Conservation (phyloP, 1,140 invertebrate species). For the Drosophila bocqueti region DNA sequence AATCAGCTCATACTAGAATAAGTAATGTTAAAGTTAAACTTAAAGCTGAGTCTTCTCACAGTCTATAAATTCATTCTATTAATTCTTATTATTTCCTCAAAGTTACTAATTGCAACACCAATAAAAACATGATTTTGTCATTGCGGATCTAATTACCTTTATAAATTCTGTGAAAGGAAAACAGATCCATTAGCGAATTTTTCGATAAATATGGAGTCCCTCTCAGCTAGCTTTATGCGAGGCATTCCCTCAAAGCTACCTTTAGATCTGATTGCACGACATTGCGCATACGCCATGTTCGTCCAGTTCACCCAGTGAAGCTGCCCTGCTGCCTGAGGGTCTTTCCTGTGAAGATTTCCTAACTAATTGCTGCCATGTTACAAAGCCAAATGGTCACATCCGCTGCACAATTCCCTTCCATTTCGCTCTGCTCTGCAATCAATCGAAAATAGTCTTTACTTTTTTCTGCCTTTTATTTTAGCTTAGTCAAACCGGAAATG, state of each 20-base stretch:
- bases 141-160: not conserved
- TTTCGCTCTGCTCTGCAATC: constrained; percentile 22
- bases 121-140: too few relatives aligned
- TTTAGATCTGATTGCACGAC: not conserved
- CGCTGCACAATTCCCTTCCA: constrained; percentile 46
- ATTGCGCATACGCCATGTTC: constrained; percentile 61
- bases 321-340: constrained; percentile 6
- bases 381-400: constrained; percentile 66
- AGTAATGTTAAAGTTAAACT: not conserved
- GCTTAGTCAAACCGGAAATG: constrained; percentile 69
- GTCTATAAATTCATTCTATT: too few relatives aligned
- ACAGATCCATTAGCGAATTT: not conserved
- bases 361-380: constrained; percentile 66
- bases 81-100: not conserved
- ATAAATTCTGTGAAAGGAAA: not conserved
- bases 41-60: too few relatives aligned
- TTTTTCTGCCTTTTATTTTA: constrained; percentile 31
- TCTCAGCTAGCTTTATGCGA: not conserved
- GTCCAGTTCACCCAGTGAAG: not conserved
- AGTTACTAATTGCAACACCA: not conserved
- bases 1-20: not conserved
- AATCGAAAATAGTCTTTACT: constrained; percentile 44
- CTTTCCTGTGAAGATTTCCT: constrained; percentile 37
- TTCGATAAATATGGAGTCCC: not conserved
- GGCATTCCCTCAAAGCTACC: not conserved